phyloP scores from a whole-genome alignment of 1,140 invertebrate species.

The Venustaconcha ellipsiformis region DNA sequence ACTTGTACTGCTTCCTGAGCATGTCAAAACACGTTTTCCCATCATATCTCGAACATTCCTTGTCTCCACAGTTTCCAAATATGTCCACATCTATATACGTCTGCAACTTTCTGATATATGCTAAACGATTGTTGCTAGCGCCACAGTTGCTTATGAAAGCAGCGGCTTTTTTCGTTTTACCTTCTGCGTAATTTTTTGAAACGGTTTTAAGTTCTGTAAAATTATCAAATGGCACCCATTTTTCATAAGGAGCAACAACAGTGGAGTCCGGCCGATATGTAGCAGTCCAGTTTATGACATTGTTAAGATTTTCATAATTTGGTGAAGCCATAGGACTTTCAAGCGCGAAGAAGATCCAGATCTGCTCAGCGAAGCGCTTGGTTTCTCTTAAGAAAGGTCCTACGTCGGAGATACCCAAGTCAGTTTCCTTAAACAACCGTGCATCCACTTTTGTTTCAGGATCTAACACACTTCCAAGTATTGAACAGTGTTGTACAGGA shows the following conservation, averaged over 20 bases:
- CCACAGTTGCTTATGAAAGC: slow-evolving; percentile 74
- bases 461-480: background rate
- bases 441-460: slow-evolving; percentile 4
- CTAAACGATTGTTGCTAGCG: slow-evolving; percentile 71
- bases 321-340: slow-evolving; percentile 24
- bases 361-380: slow-evolving; percentile 22
- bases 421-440: slow-evolving; percentile 30
- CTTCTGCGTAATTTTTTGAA: slow-evolving; percentile 48
- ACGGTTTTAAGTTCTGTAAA: background rate
- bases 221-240: slow-evolving; percentile 71
- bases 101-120: slow-evolving; percentile 73
- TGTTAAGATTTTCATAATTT: slow-evolving; percentile 10
- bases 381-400: background rate
- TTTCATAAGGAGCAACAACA: slow-evolving; percentile 93
- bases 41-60: slow-evolving; percentile 72
- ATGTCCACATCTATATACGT: slow-evolving; percentile 77
- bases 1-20: slow-evolving; percentile 93
- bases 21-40: slow-evolving; percentile 87
- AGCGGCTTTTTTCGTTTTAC: slow-evolving; percentile 67
- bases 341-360: slow-evolving; percentile 37
- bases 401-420: background rate
- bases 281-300: slow-evolving; percentile 88
- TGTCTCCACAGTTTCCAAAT: slow-evolving; percentile 75
- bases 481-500: slow-evolving; percentile 20
- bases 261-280: slow-evolving; percentile 90